Base-by-base conservation (phyloP, 2,797 vertebrate species). In the Sebastes wilsoni region DNA sequence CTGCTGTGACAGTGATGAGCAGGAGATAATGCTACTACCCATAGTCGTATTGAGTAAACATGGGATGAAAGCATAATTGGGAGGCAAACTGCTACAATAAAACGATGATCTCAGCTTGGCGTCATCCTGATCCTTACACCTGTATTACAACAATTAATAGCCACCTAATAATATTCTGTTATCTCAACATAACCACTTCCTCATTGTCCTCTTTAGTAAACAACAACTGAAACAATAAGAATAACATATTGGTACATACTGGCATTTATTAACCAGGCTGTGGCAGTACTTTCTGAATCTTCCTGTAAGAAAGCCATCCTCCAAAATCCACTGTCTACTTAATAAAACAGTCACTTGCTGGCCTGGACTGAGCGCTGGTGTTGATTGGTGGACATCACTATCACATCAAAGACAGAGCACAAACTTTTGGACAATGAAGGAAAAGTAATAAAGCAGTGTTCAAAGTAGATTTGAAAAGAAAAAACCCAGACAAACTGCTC, bases 1-100 rank as follows among this genome's bases (percentile, higher is more conserved):
- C 94, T 93, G 93, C 94, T 94, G 93, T 79, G 92, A 89, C 93
- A 87, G 64, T 87, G 93, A 93, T 93, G 91, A 91, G 89, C 87
- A 79, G 58, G 82, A 89, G 87, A 93, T 84, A 73, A 81, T 77
- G 71, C 65, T 75, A 32, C 82, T 77, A 84, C 82, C 81, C 81
- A 68, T 71, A 76, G 77, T 87, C 80, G 36, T 83, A 79, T 89
- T 90, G 89, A 79, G 85, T 80, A 90, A 92, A 93, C 87, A 88
- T 77, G 60, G 36, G 36, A 82, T 80, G 73, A 89, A 87, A 82
- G 70, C 73, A 66, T 89, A 85, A 88, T 61, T 87, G 66, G 75
- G 66, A 74, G 55, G 69, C 72, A 81, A 86, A 62, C 64, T 64
- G 83, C 65, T 76, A 14, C 16, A 80, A 30, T 72, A 52, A 75